Percentiles rank a stretch among this genome's conserved stretches.
phyloP scores from a whole-genome alignment of 2,888 invertebrate species.

The Myopa testacea region DNA sequence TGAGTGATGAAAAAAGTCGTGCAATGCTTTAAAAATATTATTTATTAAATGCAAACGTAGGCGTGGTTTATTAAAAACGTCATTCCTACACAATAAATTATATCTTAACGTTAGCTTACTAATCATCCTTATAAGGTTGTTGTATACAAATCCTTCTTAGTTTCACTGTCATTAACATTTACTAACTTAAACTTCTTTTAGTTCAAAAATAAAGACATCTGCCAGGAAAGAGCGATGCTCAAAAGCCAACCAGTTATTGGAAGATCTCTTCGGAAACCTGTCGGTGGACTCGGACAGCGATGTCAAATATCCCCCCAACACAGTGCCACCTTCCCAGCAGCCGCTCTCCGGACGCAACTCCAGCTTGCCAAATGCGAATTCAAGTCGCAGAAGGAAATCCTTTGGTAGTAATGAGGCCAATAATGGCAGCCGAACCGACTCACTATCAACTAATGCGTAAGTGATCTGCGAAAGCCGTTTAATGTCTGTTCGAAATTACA shows the following conservation, averaged over 20 bases:
- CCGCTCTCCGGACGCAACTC: conserved; percentile 53
- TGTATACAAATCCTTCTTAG: too few species aligned
- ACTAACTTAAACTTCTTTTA: conserved; percentile 44
- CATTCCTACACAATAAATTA: too few species aligned
- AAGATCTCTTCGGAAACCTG: conserved; percentile 67
- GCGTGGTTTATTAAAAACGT: too few species aligned
- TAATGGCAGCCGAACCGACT: conserved; percentile 63
- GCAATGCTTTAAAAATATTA: too few species aligned
- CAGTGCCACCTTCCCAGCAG: conserved; percentile 59
- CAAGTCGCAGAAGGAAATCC: conserved; percentile 49
- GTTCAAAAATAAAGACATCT: conserved; percentile 67
- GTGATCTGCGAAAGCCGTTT: conserved; percentile 43
- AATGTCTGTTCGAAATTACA: not conserved
- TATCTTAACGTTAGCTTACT: too few species aligned
- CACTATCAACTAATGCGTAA: conserved; percentile 64
- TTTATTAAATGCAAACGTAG: too few species aligned
- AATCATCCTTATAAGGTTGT: too few species aligned
- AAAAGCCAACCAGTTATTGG: conserved; percentile 64
- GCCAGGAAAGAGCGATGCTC: conserved; percentile 62
- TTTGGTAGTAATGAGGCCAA: conserved; percentile 59
- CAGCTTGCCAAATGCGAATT: conserved; percentile 56
- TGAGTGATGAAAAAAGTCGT: too few species aligned
- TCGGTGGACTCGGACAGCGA: conserved; percentile 66
- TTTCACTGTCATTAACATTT: not conserved
- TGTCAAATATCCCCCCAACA: conserved; percentile 64